These are phyloP conservation scores for Collichthys lucidus DNA, from an alignment of 2,113 vertebrate species.

Conservation along the genomic window DNA sequence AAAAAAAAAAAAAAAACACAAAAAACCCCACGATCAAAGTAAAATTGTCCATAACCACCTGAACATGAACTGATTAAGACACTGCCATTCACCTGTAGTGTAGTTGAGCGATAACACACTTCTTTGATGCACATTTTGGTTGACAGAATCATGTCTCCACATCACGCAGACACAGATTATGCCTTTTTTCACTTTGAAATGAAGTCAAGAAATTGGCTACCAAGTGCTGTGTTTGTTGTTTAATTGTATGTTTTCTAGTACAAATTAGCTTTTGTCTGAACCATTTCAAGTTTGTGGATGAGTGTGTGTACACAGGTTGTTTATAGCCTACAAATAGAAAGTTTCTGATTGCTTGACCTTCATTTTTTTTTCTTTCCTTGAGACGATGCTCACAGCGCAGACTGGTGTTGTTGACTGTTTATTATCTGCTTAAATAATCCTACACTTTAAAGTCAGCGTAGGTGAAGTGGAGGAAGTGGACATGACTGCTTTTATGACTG, in stretches of 20 bases:
- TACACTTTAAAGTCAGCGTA: constrained; percentile 17
- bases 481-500: not conserved
- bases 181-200: constrained; percentile 47
- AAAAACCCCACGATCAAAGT: constrained; percentile 48
- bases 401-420: constrained; percentile 30
- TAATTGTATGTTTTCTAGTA: constrained; percentile 52
- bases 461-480: not conserved
- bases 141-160: constrained; percentile 40
- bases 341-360: constrained; percentile 27
- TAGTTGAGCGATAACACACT: constrained; percentile 56
- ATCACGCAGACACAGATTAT: constrained; percentile 42
- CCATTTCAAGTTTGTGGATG: constrained; percentile 60
- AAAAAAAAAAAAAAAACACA: no score
- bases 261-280: constrained; percentile 46
- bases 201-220: constrained; percentile 38
- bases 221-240: constrained; percentile 58
- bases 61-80: constrained; percentile 55
- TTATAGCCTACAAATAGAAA: constrained; percentile 46
- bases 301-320: constrained; percentile 54
- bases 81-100: constrained; percentile 68
- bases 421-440: constrained; percentile 32
- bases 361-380: not conserved
- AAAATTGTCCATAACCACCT: constrained; percentile 45
- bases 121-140: constrained; percentile 33
- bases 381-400: constrained; percentile 46